A percentile compares a stretch with the other conserved stretches of the same genome.
Evolutionary conservation across 2,888 invertebrate species (phyloP).

Genomic region (Mystacides longicornis): DNA sequence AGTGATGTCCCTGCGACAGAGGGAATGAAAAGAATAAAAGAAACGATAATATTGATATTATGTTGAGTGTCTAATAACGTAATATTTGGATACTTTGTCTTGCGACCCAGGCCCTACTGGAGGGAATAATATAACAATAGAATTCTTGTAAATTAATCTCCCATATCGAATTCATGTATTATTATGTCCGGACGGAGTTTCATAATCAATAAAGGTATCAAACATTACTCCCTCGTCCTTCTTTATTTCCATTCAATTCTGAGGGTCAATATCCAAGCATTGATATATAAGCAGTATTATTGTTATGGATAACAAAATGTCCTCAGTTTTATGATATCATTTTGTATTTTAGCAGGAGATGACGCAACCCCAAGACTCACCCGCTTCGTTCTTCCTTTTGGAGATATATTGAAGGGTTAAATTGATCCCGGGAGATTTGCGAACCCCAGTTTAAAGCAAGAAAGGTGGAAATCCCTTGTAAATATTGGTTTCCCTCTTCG

Average conservation of each 20-base stretch:
- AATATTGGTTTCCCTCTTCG: background rate
- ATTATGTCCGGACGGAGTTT: background rate
- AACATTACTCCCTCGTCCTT: background rate
- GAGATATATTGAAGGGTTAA: slow-evolving; percentile 4
- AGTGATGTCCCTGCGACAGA: too few relatives aligned
- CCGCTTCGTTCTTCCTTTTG: background rate
- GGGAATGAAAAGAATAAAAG: too few relatives aligned
- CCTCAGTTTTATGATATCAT: slow-evolving; percentile 1
- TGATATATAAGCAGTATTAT: background rate
- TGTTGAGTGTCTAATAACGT: too few relatives aligned
- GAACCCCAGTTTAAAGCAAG: background rate
- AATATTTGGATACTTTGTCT: too few relatives aligned
- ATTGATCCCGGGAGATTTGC: slow-evolving; percentile 2
- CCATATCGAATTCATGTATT: background rate
- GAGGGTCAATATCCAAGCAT: background rate
- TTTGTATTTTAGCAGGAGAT: background rate
- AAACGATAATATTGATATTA: too few relatives aligned
- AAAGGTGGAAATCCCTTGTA: background rate
- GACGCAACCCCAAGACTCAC: background rate
- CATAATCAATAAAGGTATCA: background rate
- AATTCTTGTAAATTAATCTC: background rate
- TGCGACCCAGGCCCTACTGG: too few relatives aligned
- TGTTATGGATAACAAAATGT: slow-evolving; percentile 1
- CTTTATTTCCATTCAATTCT: background rate
- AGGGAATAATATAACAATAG: background rate